Evolutionary conservation across 1,140 invertebrate species (phyloP).

Genomic region (Nilaparvata lugens): DNA sequence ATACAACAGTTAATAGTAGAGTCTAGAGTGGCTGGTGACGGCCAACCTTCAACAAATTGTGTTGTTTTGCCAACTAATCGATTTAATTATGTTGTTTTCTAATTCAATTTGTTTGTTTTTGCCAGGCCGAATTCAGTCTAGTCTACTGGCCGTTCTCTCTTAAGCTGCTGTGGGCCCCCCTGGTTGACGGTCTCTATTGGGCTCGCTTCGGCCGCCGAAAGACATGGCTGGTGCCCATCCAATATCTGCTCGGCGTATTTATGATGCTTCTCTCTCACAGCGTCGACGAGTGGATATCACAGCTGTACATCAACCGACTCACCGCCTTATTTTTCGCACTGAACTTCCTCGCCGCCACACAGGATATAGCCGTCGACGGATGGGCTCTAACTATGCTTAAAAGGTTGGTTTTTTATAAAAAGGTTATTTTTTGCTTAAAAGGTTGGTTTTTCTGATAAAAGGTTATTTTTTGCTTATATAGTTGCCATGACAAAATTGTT

Average conservation of each 20-base stretch:
- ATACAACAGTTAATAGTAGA: too few species aligned
- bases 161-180: slow-evolving; percentile 95
- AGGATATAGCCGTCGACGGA: slow-evolving; percentile 99
- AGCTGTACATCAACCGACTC: slow-evolving; percentile 72
- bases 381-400: slow-evolving; percentile 99
- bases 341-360: slow-evolving; percentile 95
- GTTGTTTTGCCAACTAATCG: too few species aligned
- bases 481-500: too few species aligned
- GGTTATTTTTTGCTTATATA: too few species aligned
- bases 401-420: slow-evolving; percentile 43
- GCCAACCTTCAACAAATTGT: too few species aligned
- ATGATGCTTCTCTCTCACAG: slow-evolving; percentile 74
- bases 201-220: slow-evolving; percentile 82
- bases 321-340: slow-evolving; percentile 84
- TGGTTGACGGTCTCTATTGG: slow-evolving; percentile 89
- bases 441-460: too few species aligned
- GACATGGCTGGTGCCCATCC: slow-evolving; percentile 93
- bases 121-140: slow-evolving; percentile 96
- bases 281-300: slow-evolving; percentile 59
- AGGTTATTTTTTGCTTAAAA: neutral
- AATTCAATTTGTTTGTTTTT: slow-evolving; percentile 29
- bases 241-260: slow-evolving; percentile 73
- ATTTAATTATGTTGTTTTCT: too few species aligned
- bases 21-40: too few species aligned
- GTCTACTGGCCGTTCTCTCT: slow-evolving; percentile 97